Conservation (phyloP, 2,888 invertebrate genomes). For the Aricia artaxerxes region DNA sequence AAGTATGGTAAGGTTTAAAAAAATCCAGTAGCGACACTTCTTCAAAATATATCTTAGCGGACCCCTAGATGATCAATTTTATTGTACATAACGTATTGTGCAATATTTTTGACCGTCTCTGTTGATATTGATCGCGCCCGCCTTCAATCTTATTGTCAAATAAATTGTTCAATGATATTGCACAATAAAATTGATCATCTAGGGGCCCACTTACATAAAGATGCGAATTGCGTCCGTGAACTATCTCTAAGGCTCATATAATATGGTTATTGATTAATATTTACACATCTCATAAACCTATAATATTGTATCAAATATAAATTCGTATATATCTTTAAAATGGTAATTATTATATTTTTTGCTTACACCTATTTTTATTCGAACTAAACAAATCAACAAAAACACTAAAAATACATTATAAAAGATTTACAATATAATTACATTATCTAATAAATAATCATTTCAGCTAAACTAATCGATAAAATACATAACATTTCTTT, state of each 20-base stretch:
- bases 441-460: constrained; percentile 21
- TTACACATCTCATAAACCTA: not conserved
- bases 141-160: too few relatives aligned
- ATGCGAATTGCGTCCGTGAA: not conserved
- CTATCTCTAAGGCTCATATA: not conserved
- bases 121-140: too few relatives aligned
- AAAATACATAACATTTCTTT: not conserved
- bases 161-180: too few relatives aligned
- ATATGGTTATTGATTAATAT: not conserved
- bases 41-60: too few relatives aligned
- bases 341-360: not conserved
- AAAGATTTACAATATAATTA: not conserved
- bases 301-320: not conserved
- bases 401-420: not conserved
- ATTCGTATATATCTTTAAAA: not conserved
- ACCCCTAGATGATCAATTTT: too few relatives aligned
- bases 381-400: constrained; percentile 18
- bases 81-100: too few relatives aligned
- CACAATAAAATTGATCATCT: too few relatives aligned
- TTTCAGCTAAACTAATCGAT: not conserved
- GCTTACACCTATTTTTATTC: constrained; percentile 2
- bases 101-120: too few relatives aligned
- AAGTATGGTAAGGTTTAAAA: too few relatives aligned
- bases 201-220: too few relatives aligned
- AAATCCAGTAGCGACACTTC: too few relatives aligned